These are phyloP conservation scores for Agonopterix arenella DNA, from an alignment of 2,888 invertebrate species.

Conservation along the genomic window DNA sequence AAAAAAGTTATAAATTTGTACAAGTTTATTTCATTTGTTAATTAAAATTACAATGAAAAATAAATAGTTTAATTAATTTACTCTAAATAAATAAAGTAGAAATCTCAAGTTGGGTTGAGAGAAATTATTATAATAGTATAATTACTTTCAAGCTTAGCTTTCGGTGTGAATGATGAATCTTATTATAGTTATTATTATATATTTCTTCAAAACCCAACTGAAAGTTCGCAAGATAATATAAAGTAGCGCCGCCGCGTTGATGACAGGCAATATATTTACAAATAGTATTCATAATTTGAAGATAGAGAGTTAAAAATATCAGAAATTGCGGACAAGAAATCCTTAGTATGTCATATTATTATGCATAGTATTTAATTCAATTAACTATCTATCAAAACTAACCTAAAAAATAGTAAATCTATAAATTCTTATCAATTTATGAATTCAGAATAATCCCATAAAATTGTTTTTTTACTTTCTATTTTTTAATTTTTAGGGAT, in stretches of 20 bases:
- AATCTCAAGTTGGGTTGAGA: conserved; percentile 76
- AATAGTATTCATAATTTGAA: conserved; percentile 1
- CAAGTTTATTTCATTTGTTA: conserved; percentile 68
- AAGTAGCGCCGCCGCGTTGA: conserved; percentile 13
- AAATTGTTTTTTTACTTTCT: conserved; percentile 20
- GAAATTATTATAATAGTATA: conserved; percentile 32
- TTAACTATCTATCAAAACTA: neutral
- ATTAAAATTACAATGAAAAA: conserved; percentile 50
- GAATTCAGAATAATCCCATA: conserved; percentile 66
- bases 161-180: neutral
- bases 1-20: conserved; percentile 56
- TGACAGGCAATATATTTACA: conserved; percentile 6
- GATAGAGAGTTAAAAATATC: neutral
- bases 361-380: neutral
- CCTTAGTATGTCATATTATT: neutral
- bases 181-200: conserved; percentile 3
- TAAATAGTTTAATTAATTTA: conserved; percentile 60
- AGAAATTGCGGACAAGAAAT: neutral
- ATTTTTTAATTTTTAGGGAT: conserved; percentile 44
- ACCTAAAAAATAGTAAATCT: neutral
- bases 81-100: conserved; percentile 66
- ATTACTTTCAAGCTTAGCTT: neutral
- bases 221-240: conserved; percentile 60
- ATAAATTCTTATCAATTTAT: conserved; percentile 12
- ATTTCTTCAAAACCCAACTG: conserved; percentile 74